A percentile compares a stretch with the other conserved stretches of the same genome.
Evolutionary conservation across 2,888 invertebrate species (phyloP).

Genomic region (Leptopterna dolabrata): DNA sequence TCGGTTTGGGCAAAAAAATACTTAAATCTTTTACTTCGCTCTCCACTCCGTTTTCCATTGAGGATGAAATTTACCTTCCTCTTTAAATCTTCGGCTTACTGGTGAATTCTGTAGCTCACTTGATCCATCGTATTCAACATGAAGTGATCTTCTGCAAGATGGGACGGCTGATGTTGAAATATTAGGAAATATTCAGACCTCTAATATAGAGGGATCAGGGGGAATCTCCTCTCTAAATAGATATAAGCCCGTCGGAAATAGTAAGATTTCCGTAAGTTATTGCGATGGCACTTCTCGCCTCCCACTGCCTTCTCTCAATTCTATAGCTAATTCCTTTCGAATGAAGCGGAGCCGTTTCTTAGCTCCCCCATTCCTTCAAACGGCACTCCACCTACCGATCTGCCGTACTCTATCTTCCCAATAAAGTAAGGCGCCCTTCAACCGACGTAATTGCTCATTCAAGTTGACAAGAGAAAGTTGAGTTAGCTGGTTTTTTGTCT

Average conservation of each 20-base stretch:
- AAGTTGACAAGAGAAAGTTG: background rate
- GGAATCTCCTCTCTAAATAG: constrained; percentile 31
- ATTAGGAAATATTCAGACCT: constrained; percentile 33
- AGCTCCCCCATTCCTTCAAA: background rate
- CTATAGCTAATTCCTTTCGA: constrained; percentile 38
- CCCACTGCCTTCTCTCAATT: background rate
- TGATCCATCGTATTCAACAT: constrained; percentile 29
- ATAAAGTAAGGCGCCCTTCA: constrained; percentile 9
- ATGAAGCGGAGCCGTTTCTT: constrained; percentile 29
- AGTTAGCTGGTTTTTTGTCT: background rate
- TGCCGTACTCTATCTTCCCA: background rate
- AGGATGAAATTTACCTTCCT: background rate
- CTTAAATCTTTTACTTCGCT: background rate
- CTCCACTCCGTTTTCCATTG: background rate
- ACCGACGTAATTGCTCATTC: background rate
- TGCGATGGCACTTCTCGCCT: constrained; percentile 35
- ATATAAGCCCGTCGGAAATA: constrained; percentile 23
- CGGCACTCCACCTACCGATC: background rate
- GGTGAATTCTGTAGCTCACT: background rate
- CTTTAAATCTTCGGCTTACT: background rate
- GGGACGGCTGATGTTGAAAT: constrained; percentile 40
- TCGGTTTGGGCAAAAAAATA: too few relatives aligned
- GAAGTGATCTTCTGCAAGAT: constrained; percentile 1
- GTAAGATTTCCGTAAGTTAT: constrained; percentile 40
- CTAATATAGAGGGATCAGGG: constrained; percentile 40